Evolutionary conservation across 2,113 vertebrate species (phyloP), one percentile per base, ranked within the genome.

Genomic region (Ahaetulla prasina): DNA sequence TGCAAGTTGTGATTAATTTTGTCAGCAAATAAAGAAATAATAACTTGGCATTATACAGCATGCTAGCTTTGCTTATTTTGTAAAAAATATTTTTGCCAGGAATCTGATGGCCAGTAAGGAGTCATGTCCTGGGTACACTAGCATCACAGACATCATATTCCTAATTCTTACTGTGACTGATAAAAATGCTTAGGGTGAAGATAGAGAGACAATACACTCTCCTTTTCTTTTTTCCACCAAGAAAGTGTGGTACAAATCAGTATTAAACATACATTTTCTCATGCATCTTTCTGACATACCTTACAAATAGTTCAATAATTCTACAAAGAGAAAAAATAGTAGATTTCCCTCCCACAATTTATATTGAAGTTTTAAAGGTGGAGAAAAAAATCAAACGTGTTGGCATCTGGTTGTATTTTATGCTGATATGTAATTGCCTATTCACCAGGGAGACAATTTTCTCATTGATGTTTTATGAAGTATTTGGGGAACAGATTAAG

Each of bases 401-500:
- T 54, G 91, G n/a, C 86, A 88, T 88, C 57, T 54, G 30, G 50
- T 80, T 89, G 63, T 47, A 55, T 55, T 92, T 92, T 88, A 92
- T 53, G 63, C 47, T 89, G 87, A 80, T 89, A 30, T 35, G 7
- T 45, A 92, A 84, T 89, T 89, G 25, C 39, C 11, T 53, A 84
- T 89, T 89, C 91, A 89, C 80, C 49, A 92, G 50, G 63, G 50
- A 89, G 50, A 89, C 63, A 35, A 35, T 92, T 92, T 89, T 89
- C 63, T 89, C 80, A 52, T 55, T 89, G 63, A 84, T 84, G 63
- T 89, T 92, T 92, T 88, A 57, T 92, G 88, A 89, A 47, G 52
- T 89, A 92, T 92, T 92, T 84, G 45, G 20, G 50, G 80, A 89
- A 89, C 53, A 85, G 91, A 92, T 89, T 88, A 92, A 80, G 87